These are phyloP conservation scores for Capromys pilorides DNA, from an alignment of 2,797 vertebrate species.

Conservation along the genomic window DNA sequence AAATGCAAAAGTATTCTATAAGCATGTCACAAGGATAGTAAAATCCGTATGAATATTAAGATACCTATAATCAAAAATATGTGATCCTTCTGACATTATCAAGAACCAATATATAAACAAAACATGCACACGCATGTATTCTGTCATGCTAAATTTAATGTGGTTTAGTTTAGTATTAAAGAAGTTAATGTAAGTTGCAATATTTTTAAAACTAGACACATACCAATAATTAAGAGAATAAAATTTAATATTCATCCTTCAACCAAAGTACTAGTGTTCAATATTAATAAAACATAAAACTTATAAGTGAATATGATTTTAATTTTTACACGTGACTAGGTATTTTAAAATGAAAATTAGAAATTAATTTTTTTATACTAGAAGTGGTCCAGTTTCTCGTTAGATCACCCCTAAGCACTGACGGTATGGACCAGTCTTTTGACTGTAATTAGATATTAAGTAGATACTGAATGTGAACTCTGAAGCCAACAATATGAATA, in stretches of 20 bases:
- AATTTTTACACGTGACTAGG: not conserved
- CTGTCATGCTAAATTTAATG: slow-evolving; percentile 3
- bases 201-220: not conserved
- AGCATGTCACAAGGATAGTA: not conserved
- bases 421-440: not conserved
- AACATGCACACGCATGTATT: not conserved
- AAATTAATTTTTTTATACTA: not conserved
- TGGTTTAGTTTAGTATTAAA: not conserved
- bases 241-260: not conserved
- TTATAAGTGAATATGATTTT: not conserved
- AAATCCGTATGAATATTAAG: not conserved
- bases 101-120: not conserved
- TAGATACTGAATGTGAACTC: not conserved
- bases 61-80: not conserved
- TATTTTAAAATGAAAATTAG: not conserved
- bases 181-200: not conserved
- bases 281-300: not conserved
- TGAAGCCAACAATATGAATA: not conserved
- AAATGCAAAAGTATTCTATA: not conserved
- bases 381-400: not conserved
- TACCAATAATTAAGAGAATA: slow-evolving; percentile 31
- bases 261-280: not conserved
- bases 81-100: not conserved
- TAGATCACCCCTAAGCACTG: not conserved
- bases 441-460: not conserved